A percentile compares a stretch with the other conserved stretches of the same genome.
phyloP scores from a whole-genome alignment of 2,113 vertebrate genomes.

The Elanoides forficatus region DNA sequence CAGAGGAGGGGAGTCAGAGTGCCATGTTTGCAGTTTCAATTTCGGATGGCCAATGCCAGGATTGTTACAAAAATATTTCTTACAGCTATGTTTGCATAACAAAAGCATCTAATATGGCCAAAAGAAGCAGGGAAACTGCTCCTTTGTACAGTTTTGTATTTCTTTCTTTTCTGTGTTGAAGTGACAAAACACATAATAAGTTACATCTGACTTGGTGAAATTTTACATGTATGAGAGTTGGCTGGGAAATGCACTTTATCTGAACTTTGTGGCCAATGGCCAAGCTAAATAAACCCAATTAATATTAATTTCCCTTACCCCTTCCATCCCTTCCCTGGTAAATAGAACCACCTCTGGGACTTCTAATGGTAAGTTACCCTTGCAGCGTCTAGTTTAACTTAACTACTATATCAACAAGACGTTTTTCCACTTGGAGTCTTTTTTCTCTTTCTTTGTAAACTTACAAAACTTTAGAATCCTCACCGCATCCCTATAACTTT shows the following conservation, averaged over 20 bases:
- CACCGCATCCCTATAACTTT: background rate
- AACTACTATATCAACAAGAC: slow-evolving; percentile 19
- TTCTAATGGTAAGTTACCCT: slow-evolving; percentile 54
- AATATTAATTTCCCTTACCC: slow-evolving; percentile 75
- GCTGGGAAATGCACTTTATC: slow-evolving; percentile 68
- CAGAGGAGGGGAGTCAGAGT: background rate
- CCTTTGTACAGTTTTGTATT: background rate
- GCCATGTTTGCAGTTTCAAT: slow-evolving; percentile 13
- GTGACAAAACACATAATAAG: slow-evolving; percentile 50
- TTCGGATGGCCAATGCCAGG: background rate
- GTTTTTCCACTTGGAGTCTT: slow-evolving; percentile 23
- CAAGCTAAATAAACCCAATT: slow-evolving; percentile 78
- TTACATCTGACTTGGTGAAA: slow-evolving; percentile 56
- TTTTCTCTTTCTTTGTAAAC: background rate
- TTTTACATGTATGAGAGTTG: slow-evolving; percentile 43
- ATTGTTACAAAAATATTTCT: background rate
- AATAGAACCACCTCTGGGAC: slow-evolving; percentile 71
- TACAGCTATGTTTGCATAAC: background rate
- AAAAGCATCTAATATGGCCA: background rate
- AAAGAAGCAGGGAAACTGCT: background rate
- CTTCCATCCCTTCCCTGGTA: slow-evolving; percentile 70
- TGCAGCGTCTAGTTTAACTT: slow-evolving; percentile 55
- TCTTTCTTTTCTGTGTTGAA: background rate
- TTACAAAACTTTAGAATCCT: background rate
- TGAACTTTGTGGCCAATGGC: slow-evolving; percentile 72